A percentile compares a stretch with the other conserved stretches of the same genome.
Evolutionary conservation across 1,140 invertebrate genomes (phyloP).

Genomic region (Drosophila simulans): DNA sequence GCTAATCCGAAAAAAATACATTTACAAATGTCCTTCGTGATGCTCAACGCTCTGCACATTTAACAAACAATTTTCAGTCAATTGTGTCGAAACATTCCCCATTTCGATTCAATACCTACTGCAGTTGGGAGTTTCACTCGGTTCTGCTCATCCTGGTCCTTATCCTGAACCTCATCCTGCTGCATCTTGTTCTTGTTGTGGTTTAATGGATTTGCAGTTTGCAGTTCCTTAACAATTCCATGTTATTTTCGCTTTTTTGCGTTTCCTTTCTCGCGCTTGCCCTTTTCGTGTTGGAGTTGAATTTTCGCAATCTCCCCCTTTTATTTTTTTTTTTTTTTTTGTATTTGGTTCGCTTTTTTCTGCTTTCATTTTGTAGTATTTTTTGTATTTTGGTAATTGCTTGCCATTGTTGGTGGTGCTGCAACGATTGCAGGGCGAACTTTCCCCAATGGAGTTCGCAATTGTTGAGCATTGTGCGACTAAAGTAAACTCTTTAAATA

Average conservation of each 20-base stretch:
- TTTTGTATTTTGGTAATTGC: constrained; percentile 73
- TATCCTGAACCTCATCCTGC: background rate
- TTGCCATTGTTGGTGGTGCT: constrained; percentile 65
- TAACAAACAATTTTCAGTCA: constrained; percentile 70
- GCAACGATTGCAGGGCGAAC: constrained; percentile 37
- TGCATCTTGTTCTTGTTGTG: constrained; percentile 75
- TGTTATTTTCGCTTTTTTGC: constrained; percentile 78
- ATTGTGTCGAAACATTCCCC: constrained; percentile 49
- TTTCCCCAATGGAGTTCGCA: constrained; percentile 44
- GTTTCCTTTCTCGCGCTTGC: constrained; percentile 71
- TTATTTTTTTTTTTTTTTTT: constrained; percentile 8
- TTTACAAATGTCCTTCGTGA: constrained; percentile 54
- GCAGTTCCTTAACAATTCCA: constrained; percentile 79
- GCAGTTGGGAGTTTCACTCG: constrained; percentile 7
- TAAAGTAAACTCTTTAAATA: constrained; percentile 61
- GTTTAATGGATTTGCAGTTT: constrained; percentile 82
- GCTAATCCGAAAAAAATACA: constrained; percentile 46
- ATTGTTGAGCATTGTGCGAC: constrained; percentile 68
- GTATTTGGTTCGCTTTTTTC: constrained; percentile 18
- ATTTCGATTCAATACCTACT: constrained; percentile 17
- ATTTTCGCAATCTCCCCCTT: constrained; percentile 40
- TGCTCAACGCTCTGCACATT: constrained; percentile 29
- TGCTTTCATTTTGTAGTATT: constrained; percentile 16
- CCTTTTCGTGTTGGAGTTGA: constrained; percentile 71
- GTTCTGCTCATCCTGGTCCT: constrained; percentile 2